Evolutionary conservation across 2,113 vertebrate genomes (phyloP).

Genomic region (Oxyura jamaicensis): DNA sequence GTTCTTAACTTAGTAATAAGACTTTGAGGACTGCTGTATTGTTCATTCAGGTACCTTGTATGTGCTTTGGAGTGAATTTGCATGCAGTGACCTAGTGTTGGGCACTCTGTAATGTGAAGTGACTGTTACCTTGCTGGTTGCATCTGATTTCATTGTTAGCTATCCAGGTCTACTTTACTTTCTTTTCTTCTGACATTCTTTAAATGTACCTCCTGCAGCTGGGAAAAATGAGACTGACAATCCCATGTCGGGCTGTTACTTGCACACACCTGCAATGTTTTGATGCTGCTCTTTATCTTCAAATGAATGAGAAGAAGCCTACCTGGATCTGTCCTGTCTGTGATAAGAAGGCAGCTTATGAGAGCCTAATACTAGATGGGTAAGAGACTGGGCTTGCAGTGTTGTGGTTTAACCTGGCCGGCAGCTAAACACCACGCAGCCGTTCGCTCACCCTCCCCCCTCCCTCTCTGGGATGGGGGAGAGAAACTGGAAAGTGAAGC

Average conservation of each 20-base stretch:
- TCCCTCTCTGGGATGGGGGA: no score
- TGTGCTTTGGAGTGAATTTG: background rate
- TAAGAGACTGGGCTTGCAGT: slow-evolving; percentile 61
- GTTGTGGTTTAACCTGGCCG: no score
- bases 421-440: no score
- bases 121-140: background rate
- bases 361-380: slow-evolving; percentile 96
- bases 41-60: background rate
- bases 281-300: slow-evolving; percentile 95
- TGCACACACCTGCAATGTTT: slow-evolving; percentile 98
- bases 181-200: background rate
- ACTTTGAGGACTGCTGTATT: background rate
- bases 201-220: slow-evolving; percentile 79
- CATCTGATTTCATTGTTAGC: background rate
- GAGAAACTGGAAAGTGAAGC: no score
- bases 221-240: slow-evolving; percentile 96
- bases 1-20: background rate
- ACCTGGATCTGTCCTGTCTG: slow-evolving; percentile 99
- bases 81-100: background rate
- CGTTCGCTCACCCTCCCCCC: no score
- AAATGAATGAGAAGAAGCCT: slow-evolving; percentile 99
- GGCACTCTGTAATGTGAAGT: background rate
- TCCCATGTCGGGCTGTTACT: slow-evolving; percentile 94
- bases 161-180: background rate
- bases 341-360: slow-evolving; percentile 95